These are phyloP conservation scores for Chloroceryle amazona DNA, from an alignment of 2,797 vertebrate genomes.

Conservation along the genomic window DNA sequence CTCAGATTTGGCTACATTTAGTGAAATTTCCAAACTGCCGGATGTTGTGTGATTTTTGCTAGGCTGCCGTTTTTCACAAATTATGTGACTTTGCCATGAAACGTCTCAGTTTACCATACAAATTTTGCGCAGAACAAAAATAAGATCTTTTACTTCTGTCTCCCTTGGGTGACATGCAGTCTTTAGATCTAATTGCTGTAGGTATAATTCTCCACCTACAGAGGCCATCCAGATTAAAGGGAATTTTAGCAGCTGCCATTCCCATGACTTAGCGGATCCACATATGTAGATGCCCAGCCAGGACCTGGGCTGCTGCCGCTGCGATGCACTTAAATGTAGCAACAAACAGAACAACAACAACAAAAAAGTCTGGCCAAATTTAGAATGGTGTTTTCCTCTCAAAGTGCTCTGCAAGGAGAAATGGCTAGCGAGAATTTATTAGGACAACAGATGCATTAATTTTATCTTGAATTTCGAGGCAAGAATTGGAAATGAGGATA, in stretches of 20 bases:
- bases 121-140: constrained; percentile 68
- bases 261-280: constrained; percentile 39
- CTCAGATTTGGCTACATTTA: constrained; percentile 72
- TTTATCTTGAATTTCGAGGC: constrained; percentile 76
- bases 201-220: constrained; percentile 28
- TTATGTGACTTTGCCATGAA: constrained; percentile 70
- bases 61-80: constrained; percentile 71
- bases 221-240: constrained; percentile 61
- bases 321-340: constrained; percentile 40
- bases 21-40: constrained; percentile 71
- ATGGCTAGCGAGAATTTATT: constrained; percentile 75
- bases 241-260: constrained; percentile 50
- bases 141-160: constrained; percentile 66
- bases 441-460: constrained; percentile 76
- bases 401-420: constrained; percentile 67
- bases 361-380: constrained; percentile 58
- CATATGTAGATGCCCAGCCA: constrained; percentile 22
- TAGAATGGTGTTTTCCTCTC: constrained; percentile 65
- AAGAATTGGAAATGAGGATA: constrained; percentile 77
- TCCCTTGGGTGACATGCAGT: constrained; percentile 6
- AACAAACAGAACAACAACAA: constrained; percentile 20
- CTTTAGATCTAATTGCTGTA: constrained; percentile 61
- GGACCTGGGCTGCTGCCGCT: constrained; percentile 21
- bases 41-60: constrained; percentile 72
- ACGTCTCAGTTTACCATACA: constrained; percentile 75